A percentile compares a stretch with the other conserved stretches of the same genome.
phyloP scores from a whole-genome alignment of 2,888 invertebrate genomes.

The Petrolisthes manimaculis region DNA sequence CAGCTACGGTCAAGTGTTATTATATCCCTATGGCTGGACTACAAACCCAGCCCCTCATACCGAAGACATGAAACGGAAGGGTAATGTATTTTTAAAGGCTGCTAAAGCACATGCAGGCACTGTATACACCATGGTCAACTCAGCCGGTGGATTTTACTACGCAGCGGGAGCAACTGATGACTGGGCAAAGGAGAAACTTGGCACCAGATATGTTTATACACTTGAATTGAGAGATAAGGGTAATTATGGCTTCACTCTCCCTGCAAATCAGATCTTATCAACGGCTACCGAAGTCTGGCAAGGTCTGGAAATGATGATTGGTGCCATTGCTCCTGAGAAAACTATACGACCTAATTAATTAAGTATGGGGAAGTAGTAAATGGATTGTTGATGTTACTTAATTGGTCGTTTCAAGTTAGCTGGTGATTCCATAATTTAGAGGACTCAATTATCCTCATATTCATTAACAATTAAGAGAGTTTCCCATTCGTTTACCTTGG shows the following conservation, averaged over 20 bases:
- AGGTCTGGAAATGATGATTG: slow-evolving; percentile 73
- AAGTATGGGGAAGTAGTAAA: too few relatives aligned
- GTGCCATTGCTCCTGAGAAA: not conserved
- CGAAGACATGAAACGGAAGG: slow-evolving; percentile 3
- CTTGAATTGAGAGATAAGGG: slow-evolving; percentile 90
- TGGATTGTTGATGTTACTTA: too few relatives aligned
- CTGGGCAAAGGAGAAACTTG: slow-evolving; percentile 74
- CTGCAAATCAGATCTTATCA: slow-evolving; percentile 80
- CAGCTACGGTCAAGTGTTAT: slow-evolving; percentile 68
- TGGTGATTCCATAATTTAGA: too few relatives aligned
- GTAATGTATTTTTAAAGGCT: slow-evolving; percentile 18
- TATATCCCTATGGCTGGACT: slow-evolving; percentile 68
- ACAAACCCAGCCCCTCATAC: slow-evolving; percentile 1
- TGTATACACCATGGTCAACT: slow-evolving; percentile 43
- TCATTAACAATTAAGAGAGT: too few relatives aligned
- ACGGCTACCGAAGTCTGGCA: slow-evolving; percentile 83
- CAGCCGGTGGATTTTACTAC: slow-evolving; percentile 40
- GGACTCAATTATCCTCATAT: too few relatives aligned
- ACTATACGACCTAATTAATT: too few relatives aligned
- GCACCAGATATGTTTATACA: slow-evolving; percentile 89
- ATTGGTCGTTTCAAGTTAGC: too few relatives aligned
- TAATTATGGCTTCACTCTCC: slow-evolving; percentile 85
- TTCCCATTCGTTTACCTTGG: too few relatives aligned
- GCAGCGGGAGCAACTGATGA: slow-evolving; percentile 63
- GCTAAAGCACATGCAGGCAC: slow-evolving; percentile 26